A percentile compares a stretch with the other conserved stretches of the same genome.
Evolutionary conservation across 2,888 invertebrate genomes (phyloP).

Genomic region (Drosophila infuscata): DNA sequence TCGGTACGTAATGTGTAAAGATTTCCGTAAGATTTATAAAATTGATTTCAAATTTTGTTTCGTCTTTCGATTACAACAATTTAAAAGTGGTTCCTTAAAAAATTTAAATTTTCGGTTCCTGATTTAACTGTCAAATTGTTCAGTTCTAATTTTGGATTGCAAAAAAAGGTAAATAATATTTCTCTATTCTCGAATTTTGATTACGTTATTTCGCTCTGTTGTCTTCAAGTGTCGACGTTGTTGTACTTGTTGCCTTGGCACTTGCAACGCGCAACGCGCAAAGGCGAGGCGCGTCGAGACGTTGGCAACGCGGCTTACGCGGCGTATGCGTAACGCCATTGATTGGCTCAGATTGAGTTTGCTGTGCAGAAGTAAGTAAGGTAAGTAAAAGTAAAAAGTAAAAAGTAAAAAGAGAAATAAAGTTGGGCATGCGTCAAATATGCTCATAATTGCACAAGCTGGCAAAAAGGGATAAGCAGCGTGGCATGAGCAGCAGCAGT

Average conservation of each 20-base stretch:
- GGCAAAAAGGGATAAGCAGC: conserved; percentile 54
- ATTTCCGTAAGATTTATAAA: too few species aligned
- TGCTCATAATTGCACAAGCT: conserved; percentile 66
- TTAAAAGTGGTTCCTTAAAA: background rate
- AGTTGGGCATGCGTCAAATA: conserved; percentile 54
- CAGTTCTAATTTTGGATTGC: background rate
- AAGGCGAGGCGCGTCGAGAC: conserved; percentile 9
- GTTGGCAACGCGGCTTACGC: conserved; percentile 60
- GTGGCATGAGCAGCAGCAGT: background rate
- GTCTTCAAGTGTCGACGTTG: conserved; percentile 3
- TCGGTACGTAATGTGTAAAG: fast-evolving
- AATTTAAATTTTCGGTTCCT: background rate
- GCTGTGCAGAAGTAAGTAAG: conserved; percentile 24
- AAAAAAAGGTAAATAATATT: background rate
- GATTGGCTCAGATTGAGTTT: conserved; percentile 69
- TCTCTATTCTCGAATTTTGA: background rate
- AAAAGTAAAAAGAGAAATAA: conserved; percentile 5
- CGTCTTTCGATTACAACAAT: fast-evolving
- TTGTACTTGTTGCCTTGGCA: conserved; percentile 69
- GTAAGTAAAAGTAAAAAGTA: background rate
- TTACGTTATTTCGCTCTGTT: background rate
- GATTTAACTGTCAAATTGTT: background rate
- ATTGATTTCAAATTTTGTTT: background rate
- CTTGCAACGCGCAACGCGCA: conserved; percentile 31
- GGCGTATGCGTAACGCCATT: conserved; percentile 77